phyloP scores from a whole-genome alignment of 2,888 invertebrate genomes.

The Calephelis perditalis region DNA sequence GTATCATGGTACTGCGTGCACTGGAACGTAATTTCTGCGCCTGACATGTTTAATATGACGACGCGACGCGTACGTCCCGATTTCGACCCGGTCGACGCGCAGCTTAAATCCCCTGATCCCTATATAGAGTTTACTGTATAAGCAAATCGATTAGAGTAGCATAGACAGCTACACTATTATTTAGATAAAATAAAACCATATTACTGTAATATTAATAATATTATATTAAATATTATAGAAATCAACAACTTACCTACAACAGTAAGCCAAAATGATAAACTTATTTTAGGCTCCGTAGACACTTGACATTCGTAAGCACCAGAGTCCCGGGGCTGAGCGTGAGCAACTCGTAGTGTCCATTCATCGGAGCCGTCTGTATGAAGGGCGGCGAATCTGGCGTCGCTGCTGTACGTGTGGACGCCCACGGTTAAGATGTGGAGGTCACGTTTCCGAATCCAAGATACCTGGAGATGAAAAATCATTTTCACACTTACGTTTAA shows the following conservation, averaged over 20 bases:
- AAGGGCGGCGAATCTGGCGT: slow-evolving; percentile 82
- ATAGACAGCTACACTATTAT: too few relatives aligned
- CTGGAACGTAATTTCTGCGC: too few relatives aligned
- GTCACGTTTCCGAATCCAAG: slow-evolving; percentile 92
- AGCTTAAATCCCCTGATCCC: too few relatives aligned
- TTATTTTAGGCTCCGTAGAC: slow-evolving; percentile 94
- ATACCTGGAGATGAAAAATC: slow-evolving; percentile 79
- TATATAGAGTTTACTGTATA: too few relatives aligned
- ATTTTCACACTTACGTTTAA: too few relatives aligned
- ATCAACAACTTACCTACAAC: slow-evolving; percentile 83
- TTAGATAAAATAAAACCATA: too few relatives aligned
- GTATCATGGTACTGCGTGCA: too few relatives aligned
- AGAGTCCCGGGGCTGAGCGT: slow-evolving; percentile 85
- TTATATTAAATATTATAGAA: neutral
- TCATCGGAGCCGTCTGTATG: slow-evolving; percentile 81
- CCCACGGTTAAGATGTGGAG: slow-evolving; percentile 84
- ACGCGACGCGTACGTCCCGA: too few relatives aligned
- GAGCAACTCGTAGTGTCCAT: slow-evolving; percentile 79
- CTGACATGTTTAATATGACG: too few relatives aligned
- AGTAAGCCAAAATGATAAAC: slow-evolving; percentile 83
- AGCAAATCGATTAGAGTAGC: too few relatives aligned
- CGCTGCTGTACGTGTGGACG: slow-evolving; percentile 82
- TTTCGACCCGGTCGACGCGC: too few relatives aligned
- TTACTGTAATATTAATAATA: too few relatives aligned
- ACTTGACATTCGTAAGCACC: slow-evolving; percentile 96